Evolutionary conservation across 2,113 vertebrate species (phyloP), one percentile per base, ranked within the genome.

Genomic region (Brevimyrus niger): DNA sequence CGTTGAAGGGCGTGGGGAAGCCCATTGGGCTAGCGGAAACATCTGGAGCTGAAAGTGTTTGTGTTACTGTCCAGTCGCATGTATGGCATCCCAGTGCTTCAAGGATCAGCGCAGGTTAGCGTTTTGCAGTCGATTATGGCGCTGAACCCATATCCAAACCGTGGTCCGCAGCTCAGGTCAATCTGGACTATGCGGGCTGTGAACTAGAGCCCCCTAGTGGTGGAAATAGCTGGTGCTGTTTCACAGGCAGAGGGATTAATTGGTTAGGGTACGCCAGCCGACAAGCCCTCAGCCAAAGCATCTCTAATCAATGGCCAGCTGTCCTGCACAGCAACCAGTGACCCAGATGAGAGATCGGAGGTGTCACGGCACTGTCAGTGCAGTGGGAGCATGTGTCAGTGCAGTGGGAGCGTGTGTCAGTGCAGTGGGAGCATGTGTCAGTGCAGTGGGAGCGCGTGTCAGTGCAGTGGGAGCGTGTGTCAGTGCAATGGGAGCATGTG

Each of bases 11-110:
- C 19, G 6, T 9, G n/a, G 51, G 17, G n/a, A 46, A 27, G 61
- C 46, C 91, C 89, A 55, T 58, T 65, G 46, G 90, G 87, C 93
- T 80, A 90, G 90, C 88, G 90, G 17, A 89, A 83, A 92, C 93
- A 91, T 90, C 92, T 94, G 61, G 61, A 31, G n/a, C 35, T 69
- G 90, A 90, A 65, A 88, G 89, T 50, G 89, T 90, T 89, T 87
- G 80, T 69, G 85, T 58, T 83, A 84, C 86, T 87, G 84, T 58
- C 88, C 31, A 89, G 55, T 46, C 47, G 27, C 31, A 38, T 35
- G 13, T 80, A 19, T 80, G 73, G 31, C 69, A 38, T 17, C 35
- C 31, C 17, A 38, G 6, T n/a, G 38, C 46, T 73, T 48, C 31
- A 44, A 3, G 4, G n/a, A 65, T 10, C 47, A n/a, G 11, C 82